Base-by-base conservation (phyloP, 2,888 invertebrate species). In the Idaea straminata region DNA sequence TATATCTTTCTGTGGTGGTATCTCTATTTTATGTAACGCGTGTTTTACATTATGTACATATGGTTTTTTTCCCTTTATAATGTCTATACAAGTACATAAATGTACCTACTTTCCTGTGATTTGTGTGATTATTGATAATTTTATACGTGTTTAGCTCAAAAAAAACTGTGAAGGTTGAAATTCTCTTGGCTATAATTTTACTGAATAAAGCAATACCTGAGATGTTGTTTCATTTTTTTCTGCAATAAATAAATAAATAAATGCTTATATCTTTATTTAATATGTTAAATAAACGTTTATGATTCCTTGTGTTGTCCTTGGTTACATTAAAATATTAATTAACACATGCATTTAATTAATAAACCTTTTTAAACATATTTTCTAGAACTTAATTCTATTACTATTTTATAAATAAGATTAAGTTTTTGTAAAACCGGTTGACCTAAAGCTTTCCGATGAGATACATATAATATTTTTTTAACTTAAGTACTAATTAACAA, bases 111-210 rank as follows among this genome's bases (percentile, higher is more conserved):
- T 89, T 91, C 89, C 90, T 91, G 91, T 91, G 90, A 91, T 91
- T 90, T 85, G 13, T 47, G 83, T 88, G 85, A 88, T 86, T 90
- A 87, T 86, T 87, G 78, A 86, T 87, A 88, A 87, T 90, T 91
- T 90, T 91, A 85, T 89, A 91, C 88, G 70, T 83, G 83, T 86
- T 86, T 89, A 88, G 88, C 87, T 91, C 72, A 72, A 72, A 72
- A 87, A 88, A 88, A 81, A 78, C 77, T 83, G 76, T 81, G 77
- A 84, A 84, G 82, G 83, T 87, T 84, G 79, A 83, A 86, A 83
- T 86, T 85, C 78, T 86, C 81, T 85, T 85, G 88, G 89, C 89
- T 89, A 88, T 89, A 88, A 88, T 86, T 87, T 88, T 88, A 86
- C 78, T 85, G 80, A 85, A 89, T 89, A 90, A 91, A 91, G 88